These are phyloP conservation scores for Amblyjoppa proteus DNA, from an alignment of 2,888 invertebrate genomes.

Conservation along the genomic window DNA sequence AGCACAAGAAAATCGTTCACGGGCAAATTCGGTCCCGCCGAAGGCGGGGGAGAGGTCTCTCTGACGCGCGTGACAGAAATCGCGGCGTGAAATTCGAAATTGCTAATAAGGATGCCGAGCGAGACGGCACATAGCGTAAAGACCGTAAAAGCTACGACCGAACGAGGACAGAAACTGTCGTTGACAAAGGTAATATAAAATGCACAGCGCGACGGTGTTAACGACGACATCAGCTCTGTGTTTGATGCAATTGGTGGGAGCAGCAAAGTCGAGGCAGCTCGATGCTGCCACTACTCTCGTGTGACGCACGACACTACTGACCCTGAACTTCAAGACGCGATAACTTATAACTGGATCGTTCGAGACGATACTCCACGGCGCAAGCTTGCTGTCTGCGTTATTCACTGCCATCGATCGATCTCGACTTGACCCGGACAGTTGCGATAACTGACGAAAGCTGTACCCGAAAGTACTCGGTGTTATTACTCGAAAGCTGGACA, in stretches of 20 bases:
- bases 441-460: conserved; percentile 20
- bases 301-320: conserved; percentile 69
- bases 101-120: conserved; percentile 44
- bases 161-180: conserved; percentile 7
- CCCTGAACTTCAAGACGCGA: conserved; percentile 73
- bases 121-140: not conserved
- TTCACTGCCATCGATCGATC: conserved; percentile 25
- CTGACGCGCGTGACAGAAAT: conserved; percentile 25
- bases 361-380: conserved; percentile 57
- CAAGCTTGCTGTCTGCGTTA: not conserved
- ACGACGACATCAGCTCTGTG: conserved; percentile 38
- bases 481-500: too few species aligned
- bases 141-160: not conserved
- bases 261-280: conserved; percentile 19
- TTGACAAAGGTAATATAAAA: conserved; percentile 41
- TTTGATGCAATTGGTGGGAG: conserved; percentile 39
- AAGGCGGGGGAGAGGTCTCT: not conserved
- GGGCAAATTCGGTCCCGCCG: conserved; percentile 33
- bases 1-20: conserved; percentile 63
- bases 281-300: conserved; percentile 32
- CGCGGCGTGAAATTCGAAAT: conserved; percentile 41
- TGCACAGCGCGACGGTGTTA: conserved; percentile 34
- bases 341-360: conserved; percentile 69
- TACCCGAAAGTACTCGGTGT: too few species aligned
- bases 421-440: not conserved